A percentile compares a stretch with the other conserved stretches of the same genome.
These are phyloP conservation scores for Haliclona indistincta DNA, from an alignment of 37 sponge, comb jelly and placozoan genomes.

Conservation along the genomic window DNA sequence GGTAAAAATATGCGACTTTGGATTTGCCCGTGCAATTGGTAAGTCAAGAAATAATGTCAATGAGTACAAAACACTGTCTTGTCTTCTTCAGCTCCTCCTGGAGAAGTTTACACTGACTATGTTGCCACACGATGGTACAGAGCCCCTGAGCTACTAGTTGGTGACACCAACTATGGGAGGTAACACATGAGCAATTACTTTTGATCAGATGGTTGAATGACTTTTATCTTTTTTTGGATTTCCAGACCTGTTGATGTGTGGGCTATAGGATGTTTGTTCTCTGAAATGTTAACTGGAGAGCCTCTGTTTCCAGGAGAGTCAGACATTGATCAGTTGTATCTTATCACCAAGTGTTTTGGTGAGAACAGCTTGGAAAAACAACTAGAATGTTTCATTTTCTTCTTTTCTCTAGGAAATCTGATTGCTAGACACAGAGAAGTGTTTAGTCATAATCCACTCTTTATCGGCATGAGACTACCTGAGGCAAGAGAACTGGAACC, in stretches of 20 bases:
- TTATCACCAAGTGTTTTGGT: slow-evolving; percentile 94
- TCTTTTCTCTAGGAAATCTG: slow-evolving; percentile 63
- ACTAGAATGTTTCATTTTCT: not conserved
- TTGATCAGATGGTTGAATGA: not conserved
- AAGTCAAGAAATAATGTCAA: slow-evolving; percentile 15
- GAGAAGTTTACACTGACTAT: slow-evolving; percentile 99
- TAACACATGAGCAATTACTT: slow-evolving; percentile 19
- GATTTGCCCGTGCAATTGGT: slow-evolving; percentile 95
- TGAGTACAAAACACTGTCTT: not conserved
- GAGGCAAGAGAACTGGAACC: slow-evolving; percentile 81
- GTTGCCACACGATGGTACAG: slow-evolving; percentile 99
- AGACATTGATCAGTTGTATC: slow-evolving; percentile 96
- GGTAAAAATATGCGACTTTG: slow-evolving; percentile 98
- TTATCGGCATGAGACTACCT: slow-evolving; percentile 91
- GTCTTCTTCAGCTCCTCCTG: slow-evolving; percentile 76
- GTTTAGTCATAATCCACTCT: slow-evolving; percentile 90
- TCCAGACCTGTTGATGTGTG: slow-evolving; percentile 90
- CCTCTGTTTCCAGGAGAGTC: slow-evolving; percentile 97
- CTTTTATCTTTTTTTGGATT: not conserved
- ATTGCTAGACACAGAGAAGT: slow-evolving; percentile 83
- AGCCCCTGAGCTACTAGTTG: slow-evolving; percentile 97
- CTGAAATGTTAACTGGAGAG: slow-evolving; percentile 97
- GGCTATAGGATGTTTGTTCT: slow-evolving; percentile 94
- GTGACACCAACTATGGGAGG: slow-evolving; percentile 96
- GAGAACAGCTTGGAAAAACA: not conserved